Evolutionary conservation across 1,140 invertebrate genomes (phyloP).

Genomic region (Leptonema lineaticorne): DNA sequence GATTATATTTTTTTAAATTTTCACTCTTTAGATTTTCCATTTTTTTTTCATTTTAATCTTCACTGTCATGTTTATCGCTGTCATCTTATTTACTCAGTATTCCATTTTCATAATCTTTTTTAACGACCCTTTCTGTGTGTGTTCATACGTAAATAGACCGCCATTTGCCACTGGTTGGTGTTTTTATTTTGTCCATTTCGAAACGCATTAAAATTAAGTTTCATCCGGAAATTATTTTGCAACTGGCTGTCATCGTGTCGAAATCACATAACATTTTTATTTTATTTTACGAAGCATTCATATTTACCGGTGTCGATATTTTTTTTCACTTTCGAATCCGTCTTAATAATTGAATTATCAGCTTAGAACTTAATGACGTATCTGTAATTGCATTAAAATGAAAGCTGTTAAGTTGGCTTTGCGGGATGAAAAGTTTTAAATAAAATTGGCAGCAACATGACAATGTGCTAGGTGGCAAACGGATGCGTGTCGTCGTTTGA

Average conservation of each 20-base stretch:
- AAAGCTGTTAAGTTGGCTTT: conserved; percentile 4
- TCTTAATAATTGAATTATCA: neutral
- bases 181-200: neutral
- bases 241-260: neutral
- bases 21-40: too few relatives aligned
- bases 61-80: neutral
- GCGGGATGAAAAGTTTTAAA: conserved; percentile 18
- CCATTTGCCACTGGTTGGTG: neutral
- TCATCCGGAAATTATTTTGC: neutral
- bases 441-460: conserved; percentile 8
- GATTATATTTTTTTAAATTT: too few relatives aligned
- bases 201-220: neutral
- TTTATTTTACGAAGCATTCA: neutral
- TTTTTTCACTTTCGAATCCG: neutral
- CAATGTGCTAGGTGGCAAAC: conserved; percentile 13
- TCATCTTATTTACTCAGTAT: neutral
- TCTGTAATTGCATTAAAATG: neutral
- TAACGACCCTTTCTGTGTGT: conserved; percentile 17
- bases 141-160: conserved; percentile 8
- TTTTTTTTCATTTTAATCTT: neutral
- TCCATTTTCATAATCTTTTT: conserved; percentile 15
- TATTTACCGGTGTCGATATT: neutral
- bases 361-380: neutral
- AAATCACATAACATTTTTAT: neutral
- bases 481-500: conserved; percentile 13